Conservation (phyloP, 2,113 vertebrate species). For the Aspidoscelis tigris region DNA sequence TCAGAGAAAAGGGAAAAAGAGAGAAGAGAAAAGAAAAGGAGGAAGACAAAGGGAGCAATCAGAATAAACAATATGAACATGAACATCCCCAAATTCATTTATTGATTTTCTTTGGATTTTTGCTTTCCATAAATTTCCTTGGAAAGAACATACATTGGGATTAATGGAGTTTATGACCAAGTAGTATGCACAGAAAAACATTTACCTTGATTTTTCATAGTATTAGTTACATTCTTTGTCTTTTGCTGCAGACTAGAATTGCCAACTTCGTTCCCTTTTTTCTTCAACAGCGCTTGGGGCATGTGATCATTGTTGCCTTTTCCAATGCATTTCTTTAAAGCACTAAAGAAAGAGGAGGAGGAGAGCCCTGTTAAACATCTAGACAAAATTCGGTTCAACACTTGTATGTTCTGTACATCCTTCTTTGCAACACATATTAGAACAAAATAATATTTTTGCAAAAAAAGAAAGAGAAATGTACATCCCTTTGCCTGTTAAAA, state of each 20-base stretch:
- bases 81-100: background rate
- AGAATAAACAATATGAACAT: background rate
- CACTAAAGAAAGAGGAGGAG: constrained; percentile 68
- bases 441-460: background rate
- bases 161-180: background rate
- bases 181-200: background rate
- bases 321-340: constrained; percentile 75
- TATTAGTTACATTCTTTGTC: constrained; percentile 72
- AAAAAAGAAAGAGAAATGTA: background rate
- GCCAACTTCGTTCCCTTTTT: constrained; percentile 67
- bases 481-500: background rate
- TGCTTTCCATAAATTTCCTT: background rate
- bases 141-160: background rate
- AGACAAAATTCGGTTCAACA: constrained; percentile 33
- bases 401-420: background rate
- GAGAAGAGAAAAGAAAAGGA: too few species aligned
- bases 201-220: constrained; percentile 84
- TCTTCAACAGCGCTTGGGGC: constrained; percentile 73
- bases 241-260: constrained; percentile 75
- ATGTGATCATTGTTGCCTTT: constrained; percentile 78
- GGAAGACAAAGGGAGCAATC: background rate
- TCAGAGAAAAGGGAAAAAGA: too few species aligned
- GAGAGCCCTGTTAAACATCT: constrained; percentile 13
- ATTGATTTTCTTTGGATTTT: background rate
- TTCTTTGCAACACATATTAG: background rate